Percentiles rank a stretch among this genome's conserved stretches.
Evolutionary conservation across 2,888 invertebrate genomes (phyloP).

Genomic region (Cosmopolites sordidus): DNA sequence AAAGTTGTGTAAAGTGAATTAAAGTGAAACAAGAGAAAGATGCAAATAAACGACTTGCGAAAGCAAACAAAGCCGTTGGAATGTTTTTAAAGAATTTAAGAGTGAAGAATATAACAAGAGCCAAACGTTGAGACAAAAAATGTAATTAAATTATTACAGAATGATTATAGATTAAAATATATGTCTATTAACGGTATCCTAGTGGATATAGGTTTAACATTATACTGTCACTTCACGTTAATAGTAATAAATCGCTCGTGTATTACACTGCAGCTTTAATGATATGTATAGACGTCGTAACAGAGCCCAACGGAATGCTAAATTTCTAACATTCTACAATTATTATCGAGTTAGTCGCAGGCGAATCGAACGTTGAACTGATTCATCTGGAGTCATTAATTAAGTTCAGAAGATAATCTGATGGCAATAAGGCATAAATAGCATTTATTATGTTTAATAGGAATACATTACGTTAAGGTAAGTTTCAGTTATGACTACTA

Average conservation of each 20-base stretch:
- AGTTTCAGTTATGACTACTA: too few species aligned
- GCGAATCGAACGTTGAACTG: conserved; percentile 5
- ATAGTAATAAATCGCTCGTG: conserved; percentile 12
- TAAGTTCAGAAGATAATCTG: conserved; percentile 6
- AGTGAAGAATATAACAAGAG: too few species aligned
- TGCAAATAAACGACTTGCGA: too few species aligned
- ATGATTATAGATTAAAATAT: too few species aligned
- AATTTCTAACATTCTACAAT: conserved; percentile 8
- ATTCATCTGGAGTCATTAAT: conserved; percentile 8
- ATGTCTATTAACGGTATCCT: too few species aligned
- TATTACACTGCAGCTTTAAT: conserved; percentile 10
- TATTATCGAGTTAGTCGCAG: conserved; percentile 12
- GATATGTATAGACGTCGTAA: conserved; percentile 6
- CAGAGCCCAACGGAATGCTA: conserved; percentile 10
- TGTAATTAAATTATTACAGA: too few species aligned
- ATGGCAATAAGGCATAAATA: background rate
- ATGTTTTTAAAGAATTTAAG: too few species aligned
- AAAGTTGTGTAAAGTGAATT: too few species aligned
- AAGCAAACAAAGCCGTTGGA: too few species aligned
- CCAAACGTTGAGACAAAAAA: too few species aligned
- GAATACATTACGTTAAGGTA: background rate
- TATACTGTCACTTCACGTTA: conserved; percentile 2
- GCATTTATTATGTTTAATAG: background rate
- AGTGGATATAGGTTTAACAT: background rate
- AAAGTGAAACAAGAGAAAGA: too few species aligned